These are phyloP conservation scores for Brachymystax lenok DNA, from an alignment of 2,797 vertebrate species.

Conservation along the genomic window DNA sequence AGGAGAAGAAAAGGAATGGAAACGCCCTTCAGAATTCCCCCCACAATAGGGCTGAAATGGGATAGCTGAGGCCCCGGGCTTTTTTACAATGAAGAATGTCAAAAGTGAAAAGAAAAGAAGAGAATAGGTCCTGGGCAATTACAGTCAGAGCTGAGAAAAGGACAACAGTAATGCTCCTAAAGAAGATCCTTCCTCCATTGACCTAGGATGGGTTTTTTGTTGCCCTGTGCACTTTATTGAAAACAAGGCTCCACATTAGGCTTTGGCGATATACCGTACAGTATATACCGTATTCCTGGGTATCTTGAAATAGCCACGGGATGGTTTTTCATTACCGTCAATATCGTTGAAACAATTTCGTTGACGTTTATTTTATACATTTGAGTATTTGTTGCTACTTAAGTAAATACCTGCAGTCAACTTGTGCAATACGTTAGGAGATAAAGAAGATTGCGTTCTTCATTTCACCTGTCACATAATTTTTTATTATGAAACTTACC, in stretches of 20 bases:
- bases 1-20: slow-evolving; percentile 74
- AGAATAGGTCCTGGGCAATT: slow-evolving; percentile 60
- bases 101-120: slow-evolving; percentile 47
- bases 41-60: slow-evolving; percentile 72
- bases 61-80: slow-evolving; percentile 62
- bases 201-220: slow-evolving; percentile 32
- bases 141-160: slow-evolving; percentile 37
- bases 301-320: too few species aligned
- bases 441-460: too few species aligned
- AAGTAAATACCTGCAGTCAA: too few species aligned
- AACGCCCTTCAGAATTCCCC: slow-evolving; percentile 72
- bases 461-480: too few species aligned
- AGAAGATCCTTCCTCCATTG: slow-evolving; percentile 22
- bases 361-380: too few species aligned
- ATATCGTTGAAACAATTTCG: too few species aligned
- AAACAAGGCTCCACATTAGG: not conserved
- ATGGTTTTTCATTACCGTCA: too few species aligned
- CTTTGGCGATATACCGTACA: too few species aligned
- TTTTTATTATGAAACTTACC: too few species aligned
- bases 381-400: too few species aligned
- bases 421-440: too few species aligned
- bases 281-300: too few species aligned
- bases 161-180: slow-evolving; percentile 37
- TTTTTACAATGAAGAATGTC: slow-evolving; percentile 67
- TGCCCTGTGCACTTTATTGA: slow-evolving; percentile 10